These are phyloP conservation scores for Uria aalge DNA, from an alignment of 2,113 vertebrate species.

Conservation along the genomic window DNA sequence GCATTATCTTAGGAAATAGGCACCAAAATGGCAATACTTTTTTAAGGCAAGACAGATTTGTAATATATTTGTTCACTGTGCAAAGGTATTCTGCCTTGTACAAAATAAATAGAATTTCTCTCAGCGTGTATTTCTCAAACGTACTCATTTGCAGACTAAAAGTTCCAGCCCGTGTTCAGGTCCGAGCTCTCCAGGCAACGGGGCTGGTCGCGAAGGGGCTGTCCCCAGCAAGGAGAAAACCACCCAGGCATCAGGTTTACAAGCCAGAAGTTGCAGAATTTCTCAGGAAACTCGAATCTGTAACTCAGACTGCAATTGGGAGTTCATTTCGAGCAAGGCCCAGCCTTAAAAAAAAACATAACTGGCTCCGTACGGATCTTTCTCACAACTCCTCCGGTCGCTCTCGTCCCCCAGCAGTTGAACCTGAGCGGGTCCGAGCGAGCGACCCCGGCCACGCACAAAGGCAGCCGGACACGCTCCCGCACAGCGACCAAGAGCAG, in stretches of 20 bases:
- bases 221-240: too few species aligned
- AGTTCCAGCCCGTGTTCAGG: background rate
- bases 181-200: accelerated
- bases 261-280: background rate
- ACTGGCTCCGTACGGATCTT: background rate
- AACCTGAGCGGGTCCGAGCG: background rate
- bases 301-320: background rate
- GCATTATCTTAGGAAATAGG: constrained; percentile 36
- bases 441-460: background rate
- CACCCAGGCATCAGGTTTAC: background rate
- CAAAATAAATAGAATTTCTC: constrained; percentile 79
- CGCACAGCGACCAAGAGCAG: accelerated
- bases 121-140: background rate
- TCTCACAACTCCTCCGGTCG: background rate
- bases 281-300: background rate
- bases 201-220: background rate
- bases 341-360: background rate
- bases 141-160: background rate
- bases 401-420: background rate
- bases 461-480: background rate
- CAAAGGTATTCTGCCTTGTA: constrained; percentile 70
- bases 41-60: constrained; percentile 77
- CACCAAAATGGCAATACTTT: constrained; percentile 80
- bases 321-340: background rate
- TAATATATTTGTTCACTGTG: constrained; percentile 79